Percentiles rank a stretch among this genome's conserved stretches.
These are phyloP conservation scores for Clostera curtula DNA, from an alignment of 2,888 invertebrate species.

Conservation along the genomic window DNA sequence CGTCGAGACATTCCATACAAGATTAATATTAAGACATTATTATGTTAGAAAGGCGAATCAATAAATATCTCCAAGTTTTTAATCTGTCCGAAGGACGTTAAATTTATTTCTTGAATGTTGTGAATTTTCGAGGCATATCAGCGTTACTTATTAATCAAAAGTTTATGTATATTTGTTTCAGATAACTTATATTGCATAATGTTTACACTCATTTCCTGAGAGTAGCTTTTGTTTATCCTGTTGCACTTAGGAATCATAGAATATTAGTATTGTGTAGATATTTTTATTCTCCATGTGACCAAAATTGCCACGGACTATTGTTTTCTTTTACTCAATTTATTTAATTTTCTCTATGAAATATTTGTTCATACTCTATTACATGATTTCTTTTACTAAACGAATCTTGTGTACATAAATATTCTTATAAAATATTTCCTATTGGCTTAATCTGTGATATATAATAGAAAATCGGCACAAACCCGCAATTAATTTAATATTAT, in stretches of 20 bases:
- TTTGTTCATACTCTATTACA: constrained; percentile 32
- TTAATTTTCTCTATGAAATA: constrained; percentile 10
- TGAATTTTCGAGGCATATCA: constrained; percentile 60
- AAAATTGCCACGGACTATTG: constrained; percentile 36
- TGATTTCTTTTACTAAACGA: constrained; percentile 37
- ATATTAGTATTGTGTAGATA: constrained; percentile 31
- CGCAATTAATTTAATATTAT: constrained; percentile 19
- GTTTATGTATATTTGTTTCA: no score
- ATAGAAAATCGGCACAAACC: constrained; percentile 45
- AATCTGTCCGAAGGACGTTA: constrained; percentile 37
- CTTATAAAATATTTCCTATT: constrained; percentile 40
- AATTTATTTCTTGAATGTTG: constrained; percentile 52
- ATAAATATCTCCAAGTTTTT: constrained; percentile 20
- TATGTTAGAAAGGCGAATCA: constrained; percentile 16
- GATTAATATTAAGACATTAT: constrained; percentile 17
- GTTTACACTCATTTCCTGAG: no score
- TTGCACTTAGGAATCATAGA: constrained; percentile 37
- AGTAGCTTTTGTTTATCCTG: constrained; percentile 23
- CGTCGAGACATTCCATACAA: constrained; percentile 24
- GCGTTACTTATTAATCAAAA: no score
- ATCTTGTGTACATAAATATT: constrained; percentile 25
- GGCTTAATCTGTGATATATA: constrained; percentile 69
- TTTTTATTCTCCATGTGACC: constrained; percentile 61
- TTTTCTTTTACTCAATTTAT: constrained; percentile 8
- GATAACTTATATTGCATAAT: no score